phyloP scores from a whole-genome alignment of 2,888 invertebrate species.

The Microctonus aethiopoides region DNA sequence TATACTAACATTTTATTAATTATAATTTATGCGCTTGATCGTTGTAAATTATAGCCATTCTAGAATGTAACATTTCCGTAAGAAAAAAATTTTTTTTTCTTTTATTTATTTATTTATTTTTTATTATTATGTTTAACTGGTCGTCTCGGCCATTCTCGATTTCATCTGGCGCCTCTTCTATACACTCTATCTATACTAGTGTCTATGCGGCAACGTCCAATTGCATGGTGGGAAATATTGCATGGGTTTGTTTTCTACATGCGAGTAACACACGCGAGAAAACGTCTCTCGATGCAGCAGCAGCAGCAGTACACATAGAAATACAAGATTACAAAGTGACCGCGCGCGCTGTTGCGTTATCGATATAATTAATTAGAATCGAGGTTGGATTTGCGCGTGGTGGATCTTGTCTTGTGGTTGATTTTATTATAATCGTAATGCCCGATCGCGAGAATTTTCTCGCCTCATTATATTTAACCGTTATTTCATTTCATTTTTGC shows the following conservation, averaged over 20 bases:
- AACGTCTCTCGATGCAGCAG: conserved; percentile 7
- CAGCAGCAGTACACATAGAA: no score
- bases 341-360: conserved; percentile 49
- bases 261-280: neutral
- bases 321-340: conserved; percentile 29
- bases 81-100: conserved; percentile 3
- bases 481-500: conserved; percentile 6
- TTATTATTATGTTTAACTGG: neutral
- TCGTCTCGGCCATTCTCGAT: conserved; percentile 24
- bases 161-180: conserved; percentile 28
- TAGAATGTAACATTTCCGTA: conserved; percentile 21
- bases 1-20: conserved; percentile 35
- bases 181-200: neutral
- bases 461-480: conserved; percentile 28
- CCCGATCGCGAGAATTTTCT: conserved; percentile 39
- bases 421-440: conserved; percentile 37
- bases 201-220: neutral
- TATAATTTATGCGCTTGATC: conserved; percentile 35
- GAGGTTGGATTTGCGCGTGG: conserved; percentile 13
- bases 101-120: conserved; percentile 9
- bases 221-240: conserved; percentile 12
- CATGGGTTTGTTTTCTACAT: neutral
- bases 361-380: conserved; percentile 50
- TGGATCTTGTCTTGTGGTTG: conserved; percentile 37
- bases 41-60: conserved; percentile 38